Evolutionary conservation across 2,888 invertebrate genomes (phyloP).

Genomic region (Tenthredo notha): DNA sequence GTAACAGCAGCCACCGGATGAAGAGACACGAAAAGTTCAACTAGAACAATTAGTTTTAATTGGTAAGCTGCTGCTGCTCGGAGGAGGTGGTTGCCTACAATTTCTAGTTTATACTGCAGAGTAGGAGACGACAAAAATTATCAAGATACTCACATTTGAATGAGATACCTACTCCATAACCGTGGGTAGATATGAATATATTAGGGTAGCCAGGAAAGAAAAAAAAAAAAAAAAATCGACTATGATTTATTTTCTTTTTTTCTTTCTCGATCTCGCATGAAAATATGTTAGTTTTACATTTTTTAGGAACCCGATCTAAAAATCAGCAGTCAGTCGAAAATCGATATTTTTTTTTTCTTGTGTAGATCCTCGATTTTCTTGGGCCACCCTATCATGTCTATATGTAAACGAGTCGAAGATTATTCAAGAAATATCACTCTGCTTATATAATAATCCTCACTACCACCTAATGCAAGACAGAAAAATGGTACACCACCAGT

Average conservation of each 20-base stretch:
- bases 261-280: no score
- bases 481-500: neutral
- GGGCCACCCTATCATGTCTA: no score
- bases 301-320: no score
- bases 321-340: no score
- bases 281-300: no score
- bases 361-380: no score
- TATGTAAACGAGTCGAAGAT: neutral
- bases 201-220: no score
- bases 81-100: neutral
- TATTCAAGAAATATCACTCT: neutral
- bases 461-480: neutral
- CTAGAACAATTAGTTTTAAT: slow-evolving; percentile 54
- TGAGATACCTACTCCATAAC: neutral
- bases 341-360: no score
- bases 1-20: slow-evolving; percentile 19
- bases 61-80: slow-evolving; percentile 21
- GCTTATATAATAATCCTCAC: neutral
- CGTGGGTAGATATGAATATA: neutral
- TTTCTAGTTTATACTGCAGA: neutral
- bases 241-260: no score
- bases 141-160: neutral
- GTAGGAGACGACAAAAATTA: neutral
- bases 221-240: no score
- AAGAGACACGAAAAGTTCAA: slow-evolving; percentile 43